Percentiles rank a stretch among this genome's conserved stretches.
Conservation (phyloP, 30 jellyfish, hydroid and myxozoan species). For the Sanderia malayensis region DNA sequence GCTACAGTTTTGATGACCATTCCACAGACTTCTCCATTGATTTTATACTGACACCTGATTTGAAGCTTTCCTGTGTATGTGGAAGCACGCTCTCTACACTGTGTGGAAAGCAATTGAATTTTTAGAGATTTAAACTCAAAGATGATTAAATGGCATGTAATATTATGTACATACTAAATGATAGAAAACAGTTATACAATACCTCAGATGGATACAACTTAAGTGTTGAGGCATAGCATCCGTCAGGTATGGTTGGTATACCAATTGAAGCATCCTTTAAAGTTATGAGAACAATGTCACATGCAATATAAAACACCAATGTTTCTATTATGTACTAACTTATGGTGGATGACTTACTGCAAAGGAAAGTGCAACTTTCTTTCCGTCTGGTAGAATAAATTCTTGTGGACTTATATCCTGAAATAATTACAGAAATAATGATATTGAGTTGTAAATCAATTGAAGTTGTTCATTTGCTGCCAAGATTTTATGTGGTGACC, state of each 20-base stretch:
- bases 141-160: too few relatives aligned
- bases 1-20: slow-evolving; percentile 57
- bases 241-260: slow-evolving; percentile 78
- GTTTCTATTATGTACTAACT: not conserved
- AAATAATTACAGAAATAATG: not conserved
- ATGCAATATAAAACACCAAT: not conserved
- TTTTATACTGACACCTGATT: slow-evolving; percentile 67
- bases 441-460: too few relatives aligned
- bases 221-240: slow-evolving; percentile 58
- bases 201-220: slow-evolving; percentile 92
- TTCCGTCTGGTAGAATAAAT: slow-evolving; percentile 79
- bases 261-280: slow-evolving; percentile 79
- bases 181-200: not conserved
- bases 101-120: not conserved
- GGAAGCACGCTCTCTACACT: slow-evolving; percentile 91
- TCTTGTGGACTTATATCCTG: slow-evolving; percentile 80
- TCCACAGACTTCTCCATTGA: slow-evolving; percentile 66
- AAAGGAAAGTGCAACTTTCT: slow-evolving; percentile 62
- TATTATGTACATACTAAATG: not conserved
- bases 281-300: not conserved
- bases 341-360: slow-evolving; percentile 27
- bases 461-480: not conserved
- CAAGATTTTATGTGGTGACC: not conserved
- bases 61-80: slow-evolving; percentile 82
- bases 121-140: not conserved